Conservation (phyloP, 2,888 invertebrate genomes). For the Aporophyla nigra region DNA sequence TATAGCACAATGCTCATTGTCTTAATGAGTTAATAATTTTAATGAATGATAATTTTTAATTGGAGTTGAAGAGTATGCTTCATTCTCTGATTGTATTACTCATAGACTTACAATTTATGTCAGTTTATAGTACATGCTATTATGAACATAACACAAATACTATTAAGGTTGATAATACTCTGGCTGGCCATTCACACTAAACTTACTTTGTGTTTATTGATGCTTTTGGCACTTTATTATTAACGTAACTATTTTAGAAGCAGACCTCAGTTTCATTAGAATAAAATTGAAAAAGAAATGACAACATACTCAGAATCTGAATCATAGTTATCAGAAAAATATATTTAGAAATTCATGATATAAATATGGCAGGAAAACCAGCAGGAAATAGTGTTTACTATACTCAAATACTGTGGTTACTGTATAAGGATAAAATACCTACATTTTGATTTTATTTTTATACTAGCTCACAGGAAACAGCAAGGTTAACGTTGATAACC, state of each 20-base stretch:
- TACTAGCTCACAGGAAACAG: slow-evolving; percentile 49
- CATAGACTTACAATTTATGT: slow-evolving; percentile 20
- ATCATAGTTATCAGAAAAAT: not conserved
- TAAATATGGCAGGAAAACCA: slow-evolving; percentile 9
- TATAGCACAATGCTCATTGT: slow-evolving; percentile 60
- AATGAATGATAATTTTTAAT: slow-evolving; percentile 60
- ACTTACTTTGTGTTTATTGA: slow-evolving; percentile 5
- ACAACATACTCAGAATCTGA: not conserved
- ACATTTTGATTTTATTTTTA: slow-evolving; percentile 20
- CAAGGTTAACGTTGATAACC: slow-evolving; percentile 59
- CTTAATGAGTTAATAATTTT: slow-evolving; percentile 62
- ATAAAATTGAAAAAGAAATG: not conserved
- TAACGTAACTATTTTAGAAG: not conserved
- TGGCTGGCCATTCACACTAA: not conserved
- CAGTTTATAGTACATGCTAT: not conserved
- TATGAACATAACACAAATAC: fast-evolving
- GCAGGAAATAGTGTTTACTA: not conserved
- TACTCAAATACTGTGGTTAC: not conserved
- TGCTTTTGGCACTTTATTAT: slow-evolving; percentile 5
- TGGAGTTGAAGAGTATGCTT: slow-evolving; percentile 21
- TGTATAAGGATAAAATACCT: slow-evolving; percentile 33
- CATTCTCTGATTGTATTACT: slow-evolving; percentile 40
- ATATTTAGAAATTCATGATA: not conserved
- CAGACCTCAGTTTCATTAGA: not conserved
- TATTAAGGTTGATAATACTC: slow-evolving; percentile 27